Evolutionary conservation across 2,797 vertebrate genomes (phyloP).

Genomic region (Sebastes cheni): DNA sequence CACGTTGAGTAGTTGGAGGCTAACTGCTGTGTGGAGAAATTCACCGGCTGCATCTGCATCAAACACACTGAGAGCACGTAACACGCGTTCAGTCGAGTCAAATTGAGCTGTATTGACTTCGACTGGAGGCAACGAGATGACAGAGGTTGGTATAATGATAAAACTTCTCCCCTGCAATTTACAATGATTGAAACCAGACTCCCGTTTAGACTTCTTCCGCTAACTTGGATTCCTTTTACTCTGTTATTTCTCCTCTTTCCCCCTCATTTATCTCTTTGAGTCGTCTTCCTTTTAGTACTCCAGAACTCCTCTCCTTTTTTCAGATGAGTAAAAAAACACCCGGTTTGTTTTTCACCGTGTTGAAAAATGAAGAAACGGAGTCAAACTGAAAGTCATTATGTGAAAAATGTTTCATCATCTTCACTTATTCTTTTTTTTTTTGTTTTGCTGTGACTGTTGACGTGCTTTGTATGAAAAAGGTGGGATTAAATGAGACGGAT

Average conservation of each 20-base stretch:
- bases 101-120: conserved; percentile 35
- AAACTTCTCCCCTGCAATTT: conserved; percentile 29
- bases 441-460: not conserved
- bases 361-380: not conserved
- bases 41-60: conserved; percentile 2
- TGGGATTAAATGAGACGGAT: not conserved
- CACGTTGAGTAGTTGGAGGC: not conserved
- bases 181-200: conserved; percentile 37
- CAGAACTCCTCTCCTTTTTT: not conserved
- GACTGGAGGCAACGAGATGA: conserved; percentile 20
- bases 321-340: not conserved
- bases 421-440: conserved; percentile 3
- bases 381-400: not conserved
- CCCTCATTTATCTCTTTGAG: not conserved
- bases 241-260: not conserved
- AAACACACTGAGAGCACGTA: not conserved
- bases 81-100: conserved; percentile 12
- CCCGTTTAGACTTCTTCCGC: conserved; percentile 9
- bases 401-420: not conserved
- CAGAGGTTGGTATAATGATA: conserved; percentile 24
- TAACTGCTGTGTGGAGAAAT: conserved; percentile 16
- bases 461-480: not conserved
- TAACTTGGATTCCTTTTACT: conserved; percentile 3
- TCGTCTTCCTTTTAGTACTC: not conserved
- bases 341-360: not conserved